A percentile compares a stretch with the other conserved stretches of the same genome.
Conservation (phyloP, 2,888 invertebrate genomes). For the Caenorhabditis sp. region DNA sequence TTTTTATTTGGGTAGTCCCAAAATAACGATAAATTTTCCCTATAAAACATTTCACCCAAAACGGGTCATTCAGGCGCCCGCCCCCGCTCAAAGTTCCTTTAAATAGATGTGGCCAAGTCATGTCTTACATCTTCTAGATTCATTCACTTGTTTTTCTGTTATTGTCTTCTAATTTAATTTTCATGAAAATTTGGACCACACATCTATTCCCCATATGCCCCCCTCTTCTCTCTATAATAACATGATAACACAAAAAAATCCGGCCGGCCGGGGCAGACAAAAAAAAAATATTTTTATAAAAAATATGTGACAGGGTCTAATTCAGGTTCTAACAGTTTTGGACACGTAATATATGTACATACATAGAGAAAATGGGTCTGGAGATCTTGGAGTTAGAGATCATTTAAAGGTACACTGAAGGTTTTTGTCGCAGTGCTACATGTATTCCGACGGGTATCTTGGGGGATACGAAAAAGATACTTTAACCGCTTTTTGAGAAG, state of each 20-base stretch:
- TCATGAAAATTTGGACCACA: too few relatives aligned
- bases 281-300: neutral
- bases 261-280: too few relatives aligned
- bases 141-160: too few relatives aligned
- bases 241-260: neutral
- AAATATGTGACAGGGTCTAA: neutral
- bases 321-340: neutral
- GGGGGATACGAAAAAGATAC: constrained; percentile 18
- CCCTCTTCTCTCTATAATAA: neutral
- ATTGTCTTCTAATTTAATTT: too few relatives aligned
- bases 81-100: too few relatives aligned
- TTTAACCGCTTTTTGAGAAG: constrained; percentile 45
- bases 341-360: neutral
- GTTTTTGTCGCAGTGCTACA: constrained; percentile 42
- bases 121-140: too few relatives aligned
- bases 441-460: constrained; percentile 20
- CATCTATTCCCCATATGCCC: too few relatives aligned
- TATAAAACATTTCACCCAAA: too few relatives aligned
- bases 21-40: too few relatives aligned
- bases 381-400: constrained; percentile 13
- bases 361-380: neutral
- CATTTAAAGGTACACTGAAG: constrained; percentile 39
- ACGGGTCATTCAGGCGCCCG: too few relatives aligned
- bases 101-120: too few relatives aligned
- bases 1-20: too few relatives aligned